Evolutionary conservation across 2,113 vertebrate genomes (phyloP).

Genomic region (Oxyruncus cristatus): DNA sequence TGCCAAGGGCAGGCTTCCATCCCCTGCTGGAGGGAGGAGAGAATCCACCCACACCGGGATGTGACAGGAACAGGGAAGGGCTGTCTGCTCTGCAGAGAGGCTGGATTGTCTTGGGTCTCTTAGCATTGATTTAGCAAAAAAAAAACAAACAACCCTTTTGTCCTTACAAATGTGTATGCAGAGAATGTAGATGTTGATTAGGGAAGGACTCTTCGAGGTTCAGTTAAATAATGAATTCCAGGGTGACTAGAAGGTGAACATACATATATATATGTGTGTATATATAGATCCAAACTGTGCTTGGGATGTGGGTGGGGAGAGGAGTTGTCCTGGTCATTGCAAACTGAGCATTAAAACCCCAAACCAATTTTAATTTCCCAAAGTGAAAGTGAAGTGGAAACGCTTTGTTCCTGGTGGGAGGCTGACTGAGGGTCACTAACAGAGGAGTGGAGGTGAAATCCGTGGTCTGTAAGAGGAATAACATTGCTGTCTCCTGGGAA

Average conservation of each 20-base stretch:
- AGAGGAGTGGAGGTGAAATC: background rate
- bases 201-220: background rate
- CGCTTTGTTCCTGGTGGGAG: background rate
- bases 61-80: background rate
- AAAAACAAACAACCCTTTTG: rapidly evolving
- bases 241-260: background rate
- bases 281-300: background rate
- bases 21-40: rapidly evolving
- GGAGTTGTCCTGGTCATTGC: background rate
- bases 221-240: background rate
- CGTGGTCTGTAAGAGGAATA: background rate
- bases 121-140: background rate
- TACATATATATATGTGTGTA: rapidly evolving
- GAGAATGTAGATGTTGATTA: background rate
- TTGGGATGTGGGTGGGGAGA: background rate
- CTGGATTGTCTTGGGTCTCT: background rate
- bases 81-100: background rate
- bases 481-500: background rate
- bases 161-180: background rate
- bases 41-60: background rate
- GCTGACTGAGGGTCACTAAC: rapidly evolving
- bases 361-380: background rate
- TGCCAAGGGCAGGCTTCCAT: background rate
- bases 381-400: background rate
- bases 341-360: background rate